A percentile compares a stretch with the other conserved stretches of the same genome.
Evolutionary conservation across 2,888 invertebrate species (phyloP).

Genomic region (Meghimatium bilineatum): DNA sequence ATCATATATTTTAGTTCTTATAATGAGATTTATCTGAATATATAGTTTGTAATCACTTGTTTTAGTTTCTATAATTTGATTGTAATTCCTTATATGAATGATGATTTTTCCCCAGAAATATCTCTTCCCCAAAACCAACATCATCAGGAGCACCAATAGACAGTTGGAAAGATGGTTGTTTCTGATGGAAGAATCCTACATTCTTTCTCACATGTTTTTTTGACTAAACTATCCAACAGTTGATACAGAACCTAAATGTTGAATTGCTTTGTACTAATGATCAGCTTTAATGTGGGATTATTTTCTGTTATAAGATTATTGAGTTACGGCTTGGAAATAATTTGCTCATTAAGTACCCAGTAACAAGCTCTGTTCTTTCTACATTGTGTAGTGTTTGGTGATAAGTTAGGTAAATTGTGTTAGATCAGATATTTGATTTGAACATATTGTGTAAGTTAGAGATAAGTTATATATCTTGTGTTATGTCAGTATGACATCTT

Average conservation of each 20-base stretch:
- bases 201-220: background rate
- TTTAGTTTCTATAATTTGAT: background rate
- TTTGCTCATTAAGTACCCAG: too few species aligned
- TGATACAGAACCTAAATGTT: background rate
- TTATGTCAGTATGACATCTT: too few species aligned
- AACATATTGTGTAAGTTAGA: too few species aligned
- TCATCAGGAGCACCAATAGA: constrained; percentile 58
- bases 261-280: background rate
- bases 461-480: too few species aligned
- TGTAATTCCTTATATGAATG: background rate
- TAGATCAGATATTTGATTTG: too few species aligned
- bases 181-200: constrained; percentile 50
- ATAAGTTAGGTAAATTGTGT: too few species aligned
- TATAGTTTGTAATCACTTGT: background rate
- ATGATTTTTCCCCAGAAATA: constrained; percentile 54
- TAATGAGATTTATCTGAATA: background rate
- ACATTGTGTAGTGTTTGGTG: too few species aligned
- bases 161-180: constrained; percentile 74
- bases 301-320: too few species aligned
- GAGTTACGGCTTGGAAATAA: too few species aligned
- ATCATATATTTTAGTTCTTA: background rate
- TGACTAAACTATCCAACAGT: background rate
- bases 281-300: background rate
- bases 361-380: too few species aligned
- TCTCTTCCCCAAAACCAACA: constrained; percentile 56